These are phyloP conservation scores for Crambe crambe DNA, from an alignment of 37 sponge, comb jelly and placozoan species.

Conservation along the genomic window DNA sequence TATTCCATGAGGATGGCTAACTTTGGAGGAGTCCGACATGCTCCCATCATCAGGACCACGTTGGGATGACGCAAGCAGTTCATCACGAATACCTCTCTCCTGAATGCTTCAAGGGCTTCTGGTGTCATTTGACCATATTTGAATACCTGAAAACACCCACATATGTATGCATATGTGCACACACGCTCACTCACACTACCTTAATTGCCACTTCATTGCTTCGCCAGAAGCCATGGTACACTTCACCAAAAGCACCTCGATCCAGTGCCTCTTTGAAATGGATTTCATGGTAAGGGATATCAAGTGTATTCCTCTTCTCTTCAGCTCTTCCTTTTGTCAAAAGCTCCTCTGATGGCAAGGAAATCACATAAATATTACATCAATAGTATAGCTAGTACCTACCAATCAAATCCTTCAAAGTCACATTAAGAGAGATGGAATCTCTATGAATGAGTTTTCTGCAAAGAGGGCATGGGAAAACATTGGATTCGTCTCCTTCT, in stretches of 20 bases:
- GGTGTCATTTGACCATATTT: conserved; percentile 39
- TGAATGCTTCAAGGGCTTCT: conserved; percentile 57
- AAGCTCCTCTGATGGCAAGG: conserved; percentile 3
- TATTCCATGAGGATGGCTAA: conserved; percentile 87
- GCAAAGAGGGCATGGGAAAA: conserved; percentile 79
- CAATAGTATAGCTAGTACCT: neutral
- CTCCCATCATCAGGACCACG: conserved; percentile 84
- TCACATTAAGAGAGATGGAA: conserved; percentile 53
- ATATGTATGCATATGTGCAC: neutral
- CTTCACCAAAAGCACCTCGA: conserved; percentile 86
- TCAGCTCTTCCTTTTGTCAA: neutral
- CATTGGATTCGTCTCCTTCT: neutral
- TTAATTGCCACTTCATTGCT: conserved; percentile 78
- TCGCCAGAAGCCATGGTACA: conserved; percentile 68
- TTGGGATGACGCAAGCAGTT: conserved; percentile 86
- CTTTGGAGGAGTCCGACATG: conserved; percentile 77
- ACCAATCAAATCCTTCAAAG: conserved; percentile 46
- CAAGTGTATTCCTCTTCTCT: neutral
- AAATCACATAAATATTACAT: neutral
- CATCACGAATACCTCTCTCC: conserved; percentile 82
- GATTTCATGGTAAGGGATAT: conserved; percentile 31
- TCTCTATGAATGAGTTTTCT: conserved; percentile 42
- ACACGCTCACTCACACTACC: conserved; percentile 24
- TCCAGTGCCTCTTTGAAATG: conserved; percentile 56
- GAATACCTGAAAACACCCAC: conserved; percentile 28